Evolutionary conservation across 1,140 invertebrate genomes (phyloP).

Genomic region (Battus philenor): DNA sequence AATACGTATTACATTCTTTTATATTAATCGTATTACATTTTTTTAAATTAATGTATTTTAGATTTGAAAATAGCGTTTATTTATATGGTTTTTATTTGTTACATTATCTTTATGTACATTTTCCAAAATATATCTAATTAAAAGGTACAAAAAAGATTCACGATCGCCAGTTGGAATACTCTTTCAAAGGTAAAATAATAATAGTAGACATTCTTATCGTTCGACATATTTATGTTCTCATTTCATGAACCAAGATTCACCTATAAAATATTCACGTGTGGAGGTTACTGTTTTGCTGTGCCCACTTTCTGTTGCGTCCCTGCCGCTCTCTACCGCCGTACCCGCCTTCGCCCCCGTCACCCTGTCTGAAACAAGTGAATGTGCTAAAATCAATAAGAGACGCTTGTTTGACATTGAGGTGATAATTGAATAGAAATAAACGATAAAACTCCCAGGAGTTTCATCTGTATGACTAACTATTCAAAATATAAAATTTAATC

Average conservation of each 20-base stretch:
- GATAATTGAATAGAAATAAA: constrained; percentile 26
- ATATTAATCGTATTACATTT: too few species aligned
- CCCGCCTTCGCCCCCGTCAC: constrained; percentile 22
- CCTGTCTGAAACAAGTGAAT: constrained; percentile 68
- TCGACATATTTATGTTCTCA: constrained; percentile 20
- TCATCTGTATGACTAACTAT: not conserved
- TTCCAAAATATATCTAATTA: not conserved
- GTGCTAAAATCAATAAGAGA: constrained; percentile 70
- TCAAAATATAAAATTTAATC: not conserved
- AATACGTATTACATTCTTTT: not conserved
- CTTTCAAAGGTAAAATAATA: not conserved
- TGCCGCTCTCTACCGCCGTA: constrained; percentile 8
- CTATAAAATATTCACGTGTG: constrained; percentile 72
- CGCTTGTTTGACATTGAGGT: constrained; percentile 60
- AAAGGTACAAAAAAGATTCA: too few species aligned
- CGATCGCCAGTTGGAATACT: not conserved
- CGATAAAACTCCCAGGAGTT: constrained; percentile 5
- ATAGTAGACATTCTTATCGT: not conserved
- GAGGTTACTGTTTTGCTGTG: constrained; percentile 67
- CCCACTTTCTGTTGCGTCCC: constrained; percentile 20
- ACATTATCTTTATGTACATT: not conserved
- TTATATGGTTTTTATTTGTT: too few species aligned
- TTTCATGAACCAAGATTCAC: constrained; percentile 61
- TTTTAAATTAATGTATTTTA: too few species aligned
- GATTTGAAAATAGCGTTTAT: too few species aligned